Evolutionary conservation across 1,140 invertebrate genomes (phyloP).

Genomic region (Dendroctonus ponderosae): DNA sequence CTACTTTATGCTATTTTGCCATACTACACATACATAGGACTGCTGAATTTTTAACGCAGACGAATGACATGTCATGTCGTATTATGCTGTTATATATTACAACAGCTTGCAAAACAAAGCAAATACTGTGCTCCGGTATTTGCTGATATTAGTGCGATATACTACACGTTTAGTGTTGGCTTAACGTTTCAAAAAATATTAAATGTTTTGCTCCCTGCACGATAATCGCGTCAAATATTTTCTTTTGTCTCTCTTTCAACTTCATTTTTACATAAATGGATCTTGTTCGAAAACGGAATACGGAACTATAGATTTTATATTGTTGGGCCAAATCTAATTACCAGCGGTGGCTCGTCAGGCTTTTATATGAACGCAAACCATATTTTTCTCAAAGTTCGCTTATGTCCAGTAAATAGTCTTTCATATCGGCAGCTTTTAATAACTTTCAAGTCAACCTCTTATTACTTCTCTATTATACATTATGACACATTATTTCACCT

Average conservation of each 20-base stretch:
- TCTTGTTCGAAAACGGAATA: slow-evolving; percentile 4
- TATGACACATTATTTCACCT: too few relatives aligned
- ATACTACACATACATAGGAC: slow-evolving; percentile 16
- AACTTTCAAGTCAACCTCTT: too few relatives aligned
- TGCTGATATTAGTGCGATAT: slow-evolving; percentile 31
- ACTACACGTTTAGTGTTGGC: slow-evolving; percentile 25
- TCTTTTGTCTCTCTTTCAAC: slow-evolving; percentile 15
- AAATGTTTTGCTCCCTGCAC: slow-evolving; percentile 16
- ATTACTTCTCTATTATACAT: too few relatives aligned
- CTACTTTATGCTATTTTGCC: slow-evolving; percentile 19
- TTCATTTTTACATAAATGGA: slow-evolving; percentile 11
- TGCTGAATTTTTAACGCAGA: slow-evolving; percentile 30
- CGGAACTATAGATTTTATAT: slow-evolving; percentile 6
- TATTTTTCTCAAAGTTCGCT: too few relatives aligned
- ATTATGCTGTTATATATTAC: slow-evolving; percentile 33
- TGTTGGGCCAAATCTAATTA: neutral
- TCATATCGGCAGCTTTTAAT: too few relatives aligned
- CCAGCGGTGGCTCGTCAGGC: slow-evolving; percentile 1
- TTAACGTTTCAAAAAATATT: slow-evolving; percentile 29
- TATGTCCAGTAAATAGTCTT: too few relatives aligned
- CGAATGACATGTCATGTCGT: slow-evolving; percentile 30
- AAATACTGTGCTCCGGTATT: slow-evolving; percentile 29
- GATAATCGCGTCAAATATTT: slow-evolving; percentile 16
- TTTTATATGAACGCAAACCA: too few relatives aligned
- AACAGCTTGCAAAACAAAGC: slow-evolving; percentile 31